Percentiles rank a stretch among this genome's conserved stretches.
Conservation (phyloP, 1,140 invertebrate genomes). For the Sitophilus oryzae region DNA sequence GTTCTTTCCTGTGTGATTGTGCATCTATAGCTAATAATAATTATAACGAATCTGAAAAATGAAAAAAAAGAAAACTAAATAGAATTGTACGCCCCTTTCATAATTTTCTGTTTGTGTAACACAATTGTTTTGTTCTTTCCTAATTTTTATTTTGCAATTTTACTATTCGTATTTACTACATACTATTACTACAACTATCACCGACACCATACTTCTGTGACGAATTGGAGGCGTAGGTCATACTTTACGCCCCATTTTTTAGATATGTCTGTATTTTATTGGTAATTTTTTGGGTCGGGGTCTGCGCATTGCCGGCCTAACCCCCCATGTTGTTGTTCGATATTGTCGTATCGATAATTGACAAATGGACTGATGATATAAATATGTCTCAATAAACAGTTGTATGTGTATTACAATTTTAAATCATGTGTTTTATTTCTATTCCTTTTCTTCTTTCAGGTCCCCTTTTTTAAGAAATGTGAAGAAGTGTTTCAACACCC, state of each 20-base stretch:
- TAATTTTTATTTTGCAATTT: conserved; percentile 30
- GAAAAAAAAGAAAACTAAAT: too few relatives aligned
- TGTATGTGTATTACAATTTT: conserved; percentile 62
- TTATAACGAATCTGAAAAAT: too few relatives aligned
- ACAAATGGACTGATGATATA: conserved; percentile 45
- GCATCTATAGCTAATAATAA: conserved; percentile 52
- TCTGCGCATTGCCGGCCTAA: conserved; percentile 22
- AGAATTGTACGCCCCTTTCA: conserved; percentile 45
- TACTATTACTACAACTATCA: conserved; percentile 25
- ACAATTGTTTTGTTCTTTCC: too few relatives aligned
- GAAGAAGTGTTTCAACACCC: too few relatives aligned
- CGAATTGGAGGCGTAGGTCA: conserved; percentile 3
- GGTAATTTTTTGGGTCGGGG: conserved; percentile 18
- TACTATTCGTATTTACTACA: too few relatives aligned
- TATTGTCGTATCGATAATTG: conserved; percentile 46
- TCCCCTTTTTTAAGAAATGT: too few relatives aligned
- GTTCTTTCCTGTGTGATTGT: conserved; percentile 50
- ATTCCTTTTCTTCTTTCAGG: too few relatives aligned
- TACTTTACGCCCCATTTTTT: conserved; percentile 7
- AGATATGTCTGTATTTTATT: conserved; percentile 22
- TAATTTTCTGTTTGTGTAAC: conserved; percentile 26
- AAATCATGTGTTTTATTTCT: conserved; percentile 25
- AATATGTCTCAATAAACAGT: conserved; percentile 64
- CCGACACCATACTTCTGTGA: conserved; percentile 29
- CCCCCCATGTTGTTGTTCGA: conserved; percentile 27